Base-by-base conservation (phyloP, 2,888 invertebrate genomes). In the Gari tellinella region DNA sequence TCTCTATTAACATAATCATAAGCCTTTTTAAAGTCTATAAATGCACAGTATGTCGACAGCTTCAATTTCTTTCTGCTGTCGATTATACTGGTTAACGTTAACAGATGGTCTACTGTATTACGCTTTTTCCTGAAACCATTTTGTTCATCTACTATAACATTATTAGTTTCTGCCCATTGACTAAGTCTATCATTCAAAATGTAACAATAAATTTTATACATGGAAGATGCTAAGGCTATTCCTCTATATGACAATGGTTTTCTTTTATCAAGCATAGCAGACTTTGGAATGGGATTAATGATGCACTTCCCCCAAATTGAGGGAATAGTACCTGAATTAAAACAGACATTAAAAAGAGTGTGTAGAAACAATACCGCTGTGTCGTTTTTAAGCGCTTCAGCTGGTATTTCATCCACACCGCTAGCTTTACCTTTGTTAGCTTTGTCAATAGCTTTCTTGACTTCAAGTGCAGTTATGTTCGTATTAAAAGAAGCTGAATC, bases 161-260 rank as follows among this genome's bases (percentile, higher is more conserved):
- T 25, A n/a, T 64, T 53, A n/a, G 23, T 26, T 15, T 69, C 65
- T 7, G 40, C 38, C 60, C 52, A 65, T 25, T 43, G 56, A 23
- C n/a, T 21, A 17, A 76, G 25, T 23, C 72, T 17, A 5, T 52
- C 37, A 55, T 72, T 76, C 52, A 76, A 52, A 12, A 76, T 52
- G 41, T 51, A 31, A 60, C 72, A 69, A 41, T 65, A 72, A 7
- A 72, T 21, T n/a, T 58, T 76, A 51, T 76, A 76, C 38, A 62
- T 41, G 19, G 61, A n/a, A 17, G 66, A 49, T 14, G 69, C 65
- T 43, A 76, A 53, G 14, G 67, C 31, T 19, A 67, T 70, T 10
- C 63, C 67, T 51, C 58, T 72, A 48, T 72, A 55, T 19, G 57
- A 57, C 19, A 57, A 26, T 12, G 57, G 57, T 23, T 57, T 46